phyloP scores from a whole-genome alignment of 2,888 invertebrate genomes.

The Gasteruption jaculator region DNA sequence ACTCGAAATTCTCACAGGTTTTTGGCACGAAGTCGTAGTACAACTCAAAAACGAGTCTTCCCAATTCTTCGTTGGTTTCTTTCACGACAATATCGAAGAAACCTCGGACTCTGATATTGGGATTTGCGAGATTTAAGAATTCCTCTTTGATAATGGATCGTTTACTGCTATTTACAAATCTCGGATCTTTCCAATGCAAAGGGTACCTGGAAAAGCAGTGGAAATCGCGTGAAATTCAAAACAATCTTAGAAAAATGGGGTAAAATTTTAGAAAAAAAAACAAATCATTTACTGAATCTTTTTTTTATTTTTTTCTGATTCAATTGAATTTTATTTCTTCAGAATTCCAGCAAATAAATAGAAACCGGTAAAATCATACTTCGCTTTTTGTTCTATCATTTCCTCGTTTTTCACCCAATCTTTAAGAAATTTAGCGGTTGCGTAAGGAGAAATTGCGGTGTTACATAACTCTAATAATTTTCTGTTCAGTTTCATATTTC shows the following conservation, averaged over 20 bases:
- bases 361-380: too few relatives aligned
- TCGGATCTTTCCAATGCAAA: conserved; percentile 20
- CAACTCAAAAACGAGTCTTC: conserved; percentile 45
- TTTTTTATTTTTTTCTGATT: conserved; percentile 11
- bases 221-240: conserved; percentile 5
- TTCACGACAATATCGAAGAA: conserved; percentile 42
- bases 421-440: conserved; percentile 22
- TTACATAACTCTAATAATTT: conserved; percentile 27
- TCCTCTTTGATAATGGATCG: too few relatives aligned
- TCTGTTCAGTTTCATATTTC: conserved; percentile 28
- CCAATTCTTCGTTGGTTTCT: conserved; percentile 34
- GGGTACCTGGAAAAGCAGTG: conserved; percentile 19
- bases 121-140: conserved; percentile 17
- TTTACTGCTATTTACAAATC: conserved; percentile 20
- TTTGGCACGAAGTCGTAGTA: conserved; percentile 44
- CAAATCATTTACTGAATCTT: too few relatives aligned
- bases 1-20: conserved; percentile 46
- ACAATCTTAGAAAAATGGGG: conserved; percentile 16
- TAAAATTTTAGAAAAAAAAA: too few relatives aligned
- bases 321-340: conserved; percentile 6
- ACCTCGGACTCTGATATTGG: conserved; percentile 31
- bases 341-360: conserved; percentile 4
- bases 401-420: conserved; percentile 28
- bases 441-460: conserved; percentile 24
- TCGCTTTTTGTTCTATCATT: conserved; percentile 20